Evolutionary conservation across 2,113 vertebrate genomes (phyloP).

Genomic region (Oxyruncus cristatus): DNA sequence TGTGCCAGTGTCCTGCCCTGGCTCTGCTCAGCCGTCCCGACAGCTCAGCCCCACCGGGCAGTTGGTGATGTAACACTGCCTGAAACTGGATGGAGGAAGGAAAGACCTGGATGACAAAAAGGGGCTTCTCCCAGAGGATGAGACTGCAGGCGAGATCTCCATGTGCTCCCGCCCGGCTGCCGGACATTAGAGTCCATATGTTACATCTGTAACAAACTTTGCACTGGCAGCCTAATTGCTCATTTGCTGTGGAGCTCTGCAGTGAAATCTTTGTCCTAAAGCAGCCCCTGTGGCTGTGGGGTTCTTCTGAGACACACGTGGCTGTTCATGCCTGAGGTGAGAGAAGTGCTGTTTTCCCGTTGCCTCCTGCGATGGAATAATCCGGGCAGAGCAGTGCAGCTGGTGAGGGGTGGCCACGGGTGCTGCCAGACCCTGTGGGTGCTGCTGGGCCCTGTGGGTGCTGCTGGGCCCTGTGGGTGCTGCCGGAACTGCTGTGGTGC

Average conservation of each 20-base stretch:
- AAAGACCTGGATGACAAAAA: not conserved
- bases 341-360: not conserved
- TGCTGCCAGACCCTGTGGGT: not conserved
- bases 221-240: not conserved
- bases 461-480: not conserved
- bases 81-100: not conserved
- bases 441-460: accelerated
- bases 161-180: accelerated
- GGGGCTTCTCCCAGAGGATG: not conserved
- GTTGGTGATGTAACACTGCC: not conserved
- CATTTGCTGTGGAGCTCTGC: not conserved
- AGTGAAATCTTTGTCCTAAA: not conserved
- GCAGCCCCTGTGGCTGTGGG: not conserved
- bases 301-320: not conserved
- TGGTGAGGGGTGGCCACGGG: not conserved
- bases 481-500: accelerated
- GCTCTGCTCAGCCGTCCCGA: accelerated
- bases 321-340: not conserved
- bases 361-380: not conserved
- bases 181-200: not conserved
- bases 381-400: not conserved
- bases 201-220: not conserved
- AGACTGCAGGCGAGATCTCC: not conserved
- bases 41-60: not conserved
- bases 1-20: not conserved